Evolutionary conservation across 2,888 invertebrate genomes (phyloP), one percentile per base, ranked within the genome.

Genomic region (Drymonia ruficornis): DNA sequence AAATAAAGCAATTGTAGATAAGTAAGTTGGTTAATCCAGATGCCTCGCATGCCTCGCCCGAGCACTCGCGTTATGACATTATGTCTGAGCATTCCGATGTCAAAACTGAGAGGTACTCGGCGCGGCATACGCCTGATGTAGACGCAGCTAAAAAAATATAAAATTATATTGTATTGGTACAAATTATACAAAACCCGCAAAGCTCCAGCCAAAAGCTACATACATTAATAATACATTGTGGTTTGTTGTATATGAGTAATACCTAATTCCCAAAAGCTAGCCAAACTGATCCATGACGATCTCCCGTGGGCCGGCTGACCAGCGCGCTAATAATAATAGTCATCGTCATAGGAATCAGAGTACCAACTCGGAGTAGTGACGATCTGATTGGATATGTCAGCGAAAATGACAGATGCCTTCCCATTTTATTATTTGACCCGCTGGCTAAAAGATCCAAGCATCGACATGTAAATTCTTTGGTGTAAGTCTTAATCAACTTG

Each of bases 311-410:
- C 28, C 38, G 62, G 52, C 47, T 63, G 66, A 67, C 49, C 52
- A 38, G 49, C 19, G 45, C 48, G 65, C 74, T 72, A 74, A 72
- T 66, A 70, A 73, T 74, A 74, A 65, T 59, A 56, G 54, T 51
- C 56, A 43, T 53, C 67, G 65, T 59, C 61, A 63, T 52, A 43
- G 18, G 52, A 47, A 63, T 65, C 44, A 45, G 6, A 7, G 15
- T 36, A 36, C 36, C n/a, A 45, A 45, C 15, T 48, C 18, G 7
- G 15, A 31, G 6, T 48, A n/a, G 40, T 63, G 49, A 45, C 49
- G 53, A 55, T 56, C 11, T 19, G 19, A 19, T 43, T 18, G 13
- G 1, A 31, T 31, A 9, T 9, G 31, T 36, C 36, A 13, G 4
- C 1, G 36, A n/a, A 11, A 36, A 4, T 36, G n/a, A 36, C n/a